Evolutionary conservation across 2,888 invertebrate genomes (phyloP).

Genomic region (Pseudoips prasinana): DNA sequence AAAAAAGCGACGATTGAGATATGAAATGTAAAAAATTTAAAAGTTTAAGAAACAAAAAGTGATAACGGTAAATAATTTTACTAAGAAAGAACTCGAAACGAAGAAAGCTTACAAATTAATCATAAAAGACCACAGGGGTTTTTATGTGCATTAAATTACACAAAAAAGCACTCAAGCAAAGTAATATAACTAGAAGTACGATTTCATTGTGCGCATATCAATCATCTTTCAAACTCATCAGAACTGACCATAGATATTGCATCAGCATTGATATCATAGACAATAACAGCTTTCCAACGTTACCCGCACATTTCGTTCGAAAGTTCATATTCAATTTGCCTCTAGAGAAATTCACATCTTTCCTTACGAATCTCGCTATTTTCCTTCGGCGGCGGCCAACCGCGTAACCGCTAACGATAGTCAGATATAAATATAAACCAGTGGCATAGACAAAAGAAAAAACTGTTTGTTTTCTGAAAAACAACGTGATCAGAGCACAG

Average conservation of each 20-base stretch:
- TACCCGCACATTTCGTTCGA: slow-evolving; percentile 49
- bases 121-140: no score
- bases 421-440: slow-evolving; percentile 40
- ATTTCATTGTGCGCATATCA: slow-evolving; percentile 23
- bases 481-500: no score
- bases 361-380: slow-evolving; percentile 28
- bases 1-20: no score
- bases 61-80: no score
- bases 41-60: no score
- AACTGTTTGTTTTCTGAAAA: no score
- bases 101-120: no score
- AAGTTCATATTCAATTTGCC: slow-evolving; percentile 64
- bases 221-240: slow-evolving; percentile 29
- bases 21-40: no score
- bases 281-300: slow-evolving; percentile 42
- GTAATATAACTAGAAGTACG: slow-evolving; percentile 8
- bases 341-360: slow-evolving; percentile 51
- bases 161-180: not conserved
- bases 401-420: slow-evolving; percentile 52
- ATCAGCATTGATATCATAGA: slow-evolving; percentile 34
- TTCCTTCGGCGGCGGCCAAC: slow-evolving; percentile 35
- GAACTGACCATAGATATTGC: slow-evolving; percentile 25
- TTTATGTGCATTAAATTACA: no score
- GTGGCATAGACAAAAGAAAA: slow-evolving; percentile 27
- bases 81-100: no score